Base-by-base conservation (phyloP, 2,113 vertebrate genomes). In the Oplegnathus fasciatus region DNA sequence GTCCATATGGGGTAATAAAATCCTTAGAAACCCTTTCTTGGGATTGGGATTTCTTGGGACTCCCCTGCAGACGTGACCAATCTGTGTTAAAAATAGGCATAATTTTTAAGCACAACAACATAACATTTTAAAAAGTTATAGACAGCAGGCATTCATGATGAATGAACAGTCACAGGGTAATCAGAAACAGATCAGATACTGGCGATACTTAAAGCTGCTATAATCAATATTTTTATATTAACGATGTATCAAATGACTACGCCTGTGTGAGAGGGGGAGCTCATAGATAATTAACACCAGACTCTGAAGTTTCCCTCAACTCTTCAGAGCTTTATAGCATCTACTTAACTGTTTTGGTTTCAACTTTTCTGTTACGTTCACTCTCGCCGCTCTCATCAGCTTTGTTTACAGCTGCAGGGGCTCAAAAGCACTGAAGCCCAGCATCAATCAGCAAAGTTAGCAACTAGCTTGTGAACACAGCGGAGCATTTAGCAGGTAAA, bases 1-100 rank as follows among this genome's bases (percentile, higher is more conserved):
- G 28, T 84, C 2, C 7, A 13, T 52, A 42, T 58, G 55, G 32
- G 57, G 69, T 78, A 8, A 46, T 42, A 15, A 32, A 22, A 24
- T 81, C 83, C 46, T 28, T 82, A 18, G 40, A 88, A 75, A 64
- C 24, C 22, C 24, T 55, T 61, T 14, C 20, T 37, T 32, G 28
- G 22, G 15, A 44, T n/a, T n/a, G n/a, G n/a, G n/a, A 17, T 57
- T 44, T 78, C 6, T 54, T 24, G 28, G 9, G 15, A 44, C 22
- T 48, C 28, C 14, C 4, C 52, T 28, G 37, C n/a, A 72, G 65
- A 26, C 54, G 11, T 34, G 15, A 37, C 46, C 5, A 3, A 55
- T 34, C 68, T 71, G 26, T 68, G 66, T 42, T 30, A 30, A 13
- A 22, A 26, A 65, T 11, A 18, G n/a, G 14, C 65, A 10, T 67